A percentile compares a stretch with the other conserved stretches of the same genome.
Conservation (phyloP, 2,113 vertebrate genomes). For the Oreocharis arfaki region DNA sequence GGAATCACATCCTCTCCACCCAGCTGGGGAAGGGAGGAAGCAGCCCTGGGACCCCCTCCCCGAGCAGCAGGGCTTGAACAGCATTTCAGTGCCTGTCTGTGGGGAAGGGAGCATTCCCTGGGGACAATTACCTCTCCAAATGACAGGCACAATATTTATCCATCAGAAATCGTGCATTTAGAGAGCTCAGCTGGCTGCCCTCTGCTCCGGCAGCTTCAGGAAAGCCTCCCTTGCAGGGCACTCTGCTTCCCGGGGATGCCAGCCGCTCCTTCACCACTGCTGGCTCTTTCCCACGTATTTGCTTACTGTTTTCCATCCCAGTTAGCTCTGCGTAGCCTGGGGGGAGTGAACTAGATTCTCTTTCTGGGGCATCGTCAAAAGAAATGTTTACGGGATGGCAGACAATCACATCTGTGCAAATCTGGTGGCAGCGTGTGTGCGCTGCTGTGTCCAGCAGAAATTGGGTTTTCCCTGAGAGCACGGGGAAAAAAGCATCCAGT, state of each 20-base stretch:
- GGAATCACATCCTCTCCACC: not conserved
- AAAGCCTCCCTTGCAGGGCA: not conserved
- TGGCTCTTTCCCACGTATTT: slow-evolving; percentile 19
- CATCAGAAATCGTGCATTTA: not conserved
- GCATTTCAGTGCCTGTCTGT: not conserved
- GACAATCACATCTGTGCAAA: not conserved
- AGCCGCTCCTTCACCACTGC: not conserved
- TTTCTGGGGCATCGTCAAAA: slow-evolving; percentile 34
- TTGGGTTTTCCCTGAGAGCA: not conserved
- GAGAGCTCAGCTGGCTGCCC: not conserved
- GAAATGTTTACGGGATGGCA: not conserved
- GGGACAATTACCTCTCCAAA: not conserved
- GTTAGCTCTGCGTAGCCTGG: slow-evolving; percentile 7
- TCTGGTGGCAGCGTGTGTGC: slow-evolving; percentile 19
- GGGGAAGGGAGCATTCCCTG: not conserved
- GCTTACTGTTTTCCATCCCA: slow-evolving; percentile 44
- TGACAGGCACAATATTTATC: not conserved
- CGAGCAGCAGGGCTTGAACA: not conserved
- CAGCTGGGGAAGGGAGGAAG: not conserved
- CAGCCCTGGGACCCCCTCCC: not conserved
- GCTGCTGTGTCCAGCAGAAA: not conserved
- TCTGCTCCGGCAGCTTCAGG: not conserved
- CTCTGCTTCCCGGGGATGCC: not conserved
- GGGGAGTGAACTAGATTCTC: slow-evolving; percentile 45
- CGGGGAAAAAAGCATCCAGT: fast-evolving